Percentiles rank a stretch among this genome's conserved stretches.
Conservation (phyloP, 2,113 vertebrate genomes). For the Bufo gargarizans region DNA sequence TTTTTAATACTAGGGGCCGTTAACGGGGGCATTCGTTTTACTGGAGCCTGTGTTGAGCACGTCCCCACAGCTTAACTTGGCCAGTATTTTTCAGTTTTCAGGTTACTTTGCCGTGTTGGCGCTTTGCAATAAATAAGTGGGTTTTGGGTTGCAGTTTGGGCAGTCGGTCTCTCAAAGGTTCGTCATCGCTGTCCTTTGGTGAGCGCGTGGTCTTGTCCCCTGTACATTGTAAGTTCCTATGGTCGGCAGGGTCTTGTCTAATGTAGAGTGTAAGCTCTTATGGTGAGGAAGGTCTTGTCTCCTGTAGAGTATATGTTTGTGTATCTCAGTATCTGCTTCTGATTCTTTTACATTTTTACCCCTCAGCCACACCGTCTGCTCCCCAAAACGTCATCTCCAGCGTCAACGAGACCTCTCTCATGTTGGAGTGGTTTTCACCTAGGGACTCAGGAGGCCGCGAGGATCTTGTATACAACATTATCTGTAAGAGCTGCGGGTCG, state of each 20-base stretch:
- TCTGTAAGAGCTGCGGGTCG: conserved; percentile 92
- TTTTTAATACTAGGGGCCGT: too few species aligned
- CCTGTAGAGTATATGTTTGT: neutral
- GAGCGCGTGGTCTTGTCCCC: neutral
- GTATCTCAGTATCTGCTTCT: neutral
- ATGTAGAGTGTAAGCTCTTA: neutral
- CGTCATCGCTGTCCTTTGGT: too few species aligned
- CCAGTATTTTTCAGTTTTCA: too few species aligned
- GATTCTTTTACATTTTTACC: neutral
- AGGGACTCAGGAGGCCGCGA: conserved; percentile 85
- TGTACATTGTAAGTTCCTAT: neutral
- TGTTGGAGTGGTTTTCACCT: conserved; percentile 86
- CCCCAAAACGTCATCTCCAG: conserved; percentile 90
- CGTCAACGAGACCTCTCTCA: conserved; percentile 91
- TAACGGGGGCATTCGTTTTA: too few species aligned
- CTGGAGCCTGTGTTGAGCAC: too few species aligned
- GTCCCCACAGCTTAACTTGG: too few species aligned
- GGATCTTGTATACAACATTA: conserved; percentile 95
- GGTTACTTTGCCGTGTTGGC: too few species aligned
- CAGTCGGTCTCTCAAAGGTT: too few species aligned
- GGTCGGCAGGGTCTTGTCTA: neutral
- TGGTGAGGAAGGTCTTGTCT: neutral
- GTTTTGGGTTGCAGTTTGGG: too few species aligned
- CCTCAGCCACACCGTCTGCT: conserved; percentile 85
- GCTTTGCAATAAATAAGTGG: too few species aligned